A percentile compares a stretch with the other conserved stretches of the same genome.
Conservation (phyloP, 2,113 vertebrate genomes). For the Peromyscus leucopus region DNA sequence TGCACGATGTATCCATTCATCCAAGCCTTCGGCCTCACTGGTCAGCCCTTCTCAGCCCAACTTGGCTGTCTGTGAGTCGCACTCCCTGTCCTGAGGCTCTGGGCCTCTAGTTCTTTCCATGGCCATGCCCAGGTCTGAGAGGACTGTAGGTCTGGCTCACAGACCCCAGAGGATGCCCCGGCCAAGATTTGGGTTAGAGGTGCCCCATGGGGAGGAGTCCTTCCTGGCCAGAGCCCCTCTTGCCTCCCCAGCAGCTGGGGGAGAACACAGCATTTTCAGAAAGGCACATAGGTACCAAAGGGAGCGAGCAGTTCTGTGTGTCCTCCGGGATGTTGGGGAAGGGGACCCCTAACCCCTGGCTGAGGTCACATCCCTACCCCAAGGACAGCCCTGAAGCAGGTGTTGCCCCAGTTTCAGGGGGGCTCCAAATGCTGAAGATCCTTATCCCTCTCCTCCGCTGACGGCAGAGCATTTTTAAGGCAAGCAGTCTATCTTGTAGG, state of each 20-base stretch:
- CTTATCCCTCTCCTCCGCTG: not conserved
- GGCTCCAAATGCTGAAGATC: not conserved
- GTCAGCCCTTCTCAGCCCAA: not conserved
- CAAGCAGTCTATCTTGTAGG: not conserved
- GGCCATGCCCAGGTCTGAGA: slow-evolving; percentile 25
- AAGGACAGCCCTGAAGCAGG: not conserved
- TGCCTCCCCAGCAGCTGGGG: not conserved
- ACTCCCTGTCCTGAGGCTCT: not conserved
- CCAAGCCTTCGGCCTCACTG: not conserved
- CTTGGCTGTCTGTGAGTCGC: not conserved
- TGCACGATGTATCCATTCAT: not conserved
- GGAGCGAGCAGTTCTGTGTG: fast-evolving
- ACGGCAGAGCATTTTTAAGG: not conserved
- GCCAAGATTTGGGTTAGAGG: not conserved
- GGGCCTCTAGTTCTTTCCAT: not conserved
- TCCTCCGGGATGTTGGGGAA: not conserved
- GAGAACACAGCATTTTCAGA: not conserved
- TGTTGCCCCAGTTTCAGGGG: not conserved
- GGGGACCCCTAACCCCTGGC: not conserved
- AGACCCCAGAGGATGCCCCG: not conserved
- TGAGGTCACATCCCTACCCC: not conserved
- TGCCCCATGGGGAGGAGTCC: not conserved
- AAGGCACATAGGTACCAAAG: not conserved
- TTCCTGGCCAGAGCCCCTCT: not conserved
- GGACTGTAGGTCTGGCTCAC: not conserved